Conservation (phyloP, 2,113 vertebrate genomes). For the Pampusana beccarii region DNA sequence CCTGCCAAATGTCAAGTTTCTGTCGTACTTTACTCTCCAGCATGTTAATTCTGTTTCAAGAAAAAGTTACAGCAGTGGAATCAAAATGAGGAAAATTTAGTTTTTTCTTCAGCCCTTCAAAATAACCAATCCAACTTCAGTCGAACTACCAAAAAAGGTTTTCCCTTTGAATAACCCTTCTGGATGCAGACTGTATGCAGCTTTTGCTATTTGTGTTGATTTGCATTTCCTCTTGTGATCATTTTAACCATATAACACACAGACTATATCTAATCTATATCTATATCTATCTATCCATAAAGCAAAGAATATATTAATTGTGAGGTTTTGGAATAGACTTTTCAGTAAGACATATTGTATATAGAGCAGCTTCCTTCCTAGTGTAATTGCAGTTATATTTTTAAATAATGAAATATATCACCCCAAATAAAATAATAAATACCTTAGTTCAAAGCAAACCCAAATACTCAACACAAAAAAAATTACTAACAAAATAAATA, state of each 20-base stretch:
- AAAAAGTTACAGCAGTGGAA: neutral
- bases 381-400: constrained; percentile 40
- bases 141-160: neutral
- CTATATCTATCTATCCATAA: too few species aligned
- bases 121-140: neutral
- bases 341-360: neutral
- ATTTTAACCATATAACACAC: neutral
- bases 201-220: neutral
- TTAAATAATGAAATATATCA: constrained; percentile 58
- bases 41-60: neutral
- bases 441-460: constrained; percentile 53
- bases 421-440: constrained; percentile 53
- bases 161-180: neutral
- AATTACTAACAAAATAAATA: constrained; percentile 60
- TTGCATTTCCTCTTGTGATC: neutral
- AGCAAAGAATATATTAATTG: neutral
- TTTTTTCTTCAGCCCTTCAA: neutral
- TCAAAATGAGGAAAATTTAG: neutral
- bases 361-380: constrained; percentile 10
- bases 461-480: constrained; percentile 46
- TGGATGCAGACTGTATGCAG: neutral
- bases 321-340: neutral
- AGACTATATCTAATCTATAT: neutral
- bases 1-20: neutral
- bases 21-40: neutral